Conservation (phyloP, 2,888 invertebrate genomes). For the Netelia virgata region DNA sequence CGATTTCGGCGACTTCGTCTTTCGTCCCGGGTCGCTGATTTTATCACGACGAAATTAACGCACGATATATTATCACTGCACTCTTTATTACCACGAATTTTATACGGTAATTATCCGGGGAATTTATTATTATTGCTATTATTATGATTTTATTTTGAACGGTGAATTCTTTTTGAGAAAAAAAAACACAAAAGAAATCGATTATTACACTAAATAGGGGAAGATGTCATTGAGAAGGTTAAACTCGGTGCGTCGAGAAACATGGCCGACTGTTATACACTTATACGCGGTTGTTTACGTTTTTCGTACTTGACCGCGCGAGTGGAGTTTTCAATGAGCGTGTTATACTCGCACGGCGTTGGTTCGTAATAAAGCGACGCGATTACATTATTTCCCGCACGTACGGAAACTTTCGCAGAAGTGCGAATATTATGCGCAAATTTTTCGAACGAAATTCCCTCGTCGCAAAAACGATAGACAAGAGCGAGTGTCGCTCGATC, state of each 20-base stretch:
- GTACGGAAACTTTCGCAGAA: neutral
- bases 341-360: neutral
- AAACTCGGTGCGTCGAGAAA: slow-evolving; percentile 3
- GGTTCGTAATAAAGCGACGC: neutral
- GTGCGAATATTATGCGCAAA: too few relatives aligned
- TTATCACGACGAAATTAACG: slow-evolving; percentile 29
- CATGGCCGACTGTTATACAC: slow-evolving; percentile 6
- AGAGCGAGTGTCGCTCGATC: neutral
- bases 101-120: neutral
- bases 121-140: slow-evolving; percentile 3
- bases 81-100: slow-evolving; percentile 22
- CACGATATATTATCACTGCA: slow-evolving; percentile 35
- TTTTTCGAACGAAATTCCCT: too few relatives aligned
- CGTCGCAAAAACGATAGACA: neutral
- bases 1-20: slow-evolving; percentile 14
- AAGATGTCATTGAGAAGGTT: neutral
- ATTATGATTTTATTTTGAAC: slow-evolving; percentile 7
- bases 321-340: neutral
- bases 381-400: neutral
- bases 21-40: neutral
- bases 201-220: neutral
- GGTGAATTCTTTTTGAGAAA: neutral
- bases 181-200: neutral
- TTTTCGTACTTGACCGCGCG: slow-evolving; percentile 4
- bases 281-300: slow-evolving; percentile 33